Evolutionary conservation across 2,113 vertebrate genomes (phyloP), one percentile per base, ranked within the genome.

Genomic region (Tilapia sparmanii): DNA sequence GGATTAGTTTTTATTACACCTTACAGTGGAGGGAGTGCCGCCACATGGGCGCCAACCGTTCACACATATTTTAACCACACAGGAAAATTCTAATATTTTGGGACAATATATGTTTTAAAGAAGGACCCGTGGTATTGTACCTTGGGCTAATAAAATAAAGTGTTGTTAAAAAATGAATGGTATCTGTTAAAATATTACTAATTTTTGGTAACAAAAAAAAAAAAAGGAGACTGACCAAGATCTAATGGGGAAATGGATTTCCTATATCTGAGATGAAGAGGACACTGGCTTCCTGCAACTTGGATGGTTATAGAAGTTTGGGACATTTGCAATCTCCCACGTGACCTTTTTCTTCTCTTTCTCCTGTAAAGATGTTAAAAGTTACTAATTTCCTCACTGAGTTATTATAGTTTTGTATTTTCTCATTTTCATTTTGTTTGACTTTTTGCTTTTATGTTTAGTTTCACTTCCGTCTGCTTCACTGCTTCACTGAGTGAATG

Each of bases 231-330:
- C 0, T n/a, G n/a, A n/a, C 63, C 7, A 40, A 68, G 35, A 24
- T 40, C 0, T 59, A 0, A 57, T 0, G 1, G 19, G 19, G 63
- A 40, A 40, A 40, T 68, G 11, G 0, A 3, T 68, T 24, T 38
- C 11, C 63, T 68, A 15, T 40, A 40, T 33, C 63, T 22, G 10
- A 22, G 19, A 15, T 38, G 19, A 40, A 68, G 33, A 68, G 0
- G 35, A 40, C 0, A 0, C 19, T 40, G 33, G 11, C n/a, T 40
- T 68, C 19, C 63, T 1, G 0, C 12, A 1, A 40, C n/a, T 15
- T 68, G 63, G 19, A 22, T 68, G 19, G 7, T 40, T 68, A 68
- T 13, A 38, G 10, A 1, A 13, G 35, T 40, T 42, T 24, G 63
- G 63, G n/a, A 71, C 4, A 40, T 22, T 24, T 40, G 63, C 63